phyloP scores from a whole-genome alignment of 2,888 invertebrate species.

The Pyrrhosoma nymphula region DNA sequence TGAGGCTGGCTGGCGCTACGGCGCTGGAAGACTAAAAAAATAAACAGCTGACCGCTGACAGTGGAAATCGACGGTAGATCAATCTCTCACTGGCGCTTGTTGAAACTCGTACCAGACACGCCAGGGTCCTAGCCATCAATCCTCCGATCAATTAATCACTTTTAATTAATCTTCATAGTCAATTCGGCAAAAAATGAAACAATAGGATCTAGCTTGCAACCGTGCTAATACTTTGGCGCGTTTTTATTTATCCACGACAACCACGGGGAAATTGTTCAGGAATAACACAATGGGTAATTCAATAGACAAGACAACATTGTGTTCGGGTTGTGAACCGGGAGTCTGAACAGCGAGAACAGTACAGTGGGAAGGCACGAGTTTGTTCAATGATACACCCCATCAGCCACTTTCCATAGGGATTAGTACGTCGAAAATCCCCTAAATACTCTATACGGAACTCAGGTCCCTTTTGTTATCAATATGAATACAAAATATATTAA shows the following conservation, averaged over 20 bases:
- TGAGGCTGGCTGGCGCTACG: background rate
- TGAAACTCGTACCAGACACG: background rate
- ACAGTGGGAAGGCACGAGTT: no score
- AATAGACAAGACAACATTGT: no score
- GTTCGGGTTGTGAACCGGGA: no score
- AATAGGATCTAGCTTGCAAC: background rate
- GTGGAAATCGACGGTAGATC: background rate
- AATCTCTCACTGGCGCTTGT: background rate
- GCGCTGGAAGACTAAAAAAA: background rate
- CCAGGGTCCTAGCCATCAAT: background rate
- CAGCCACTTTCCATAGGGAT: no score
- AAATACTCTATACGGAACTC: no score
- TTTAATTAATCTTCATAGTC: conserved; percentile 1
- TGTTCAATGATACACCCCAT: no score
- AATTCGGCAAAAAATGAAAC: background rate
- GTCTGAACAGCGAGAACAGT: no score
- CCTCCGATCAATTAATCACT: background rate
- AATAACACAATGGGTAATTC: background rate
- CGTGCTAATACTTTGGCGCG: no score
- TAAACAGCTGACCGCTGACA: background rate
- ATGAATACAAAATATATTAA: no score
- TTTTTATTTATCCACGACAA: background rate
- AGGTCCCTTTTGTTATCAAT: no score
- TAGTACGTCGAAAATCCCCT: no score
- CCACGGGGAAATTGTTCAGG: no score